Evolutionary conservation across 1,140 invertebrate species (phyloP).

Genomic region (Lineus longissimus): DNA sequence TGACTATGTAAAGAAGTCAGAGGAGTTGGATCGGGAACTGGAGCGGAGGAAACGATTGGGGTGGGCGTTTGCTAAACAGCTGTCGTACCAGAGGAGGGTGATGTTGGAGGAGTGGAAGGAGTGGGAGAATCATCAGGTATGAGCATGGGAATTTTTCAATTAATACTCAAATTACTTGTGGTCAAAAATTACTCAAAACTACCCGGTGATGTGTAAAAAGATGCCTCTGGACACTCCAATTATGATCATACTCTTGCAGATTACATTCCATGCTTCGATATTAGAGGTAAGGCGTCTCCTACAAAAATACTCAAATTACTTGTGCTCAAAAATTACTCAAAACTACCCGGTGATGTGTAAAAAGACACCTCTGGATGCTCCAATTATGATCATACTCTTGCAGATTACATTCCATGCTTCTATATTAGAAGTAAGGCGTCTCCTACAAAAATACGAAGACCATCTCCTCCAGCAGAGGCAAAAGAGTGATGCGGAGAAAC

Average conservation of each 20-base stretch:
- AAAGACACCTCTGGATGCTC: no score
- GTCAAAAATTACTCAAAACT: no score
- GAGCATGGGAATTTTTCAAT: no score
- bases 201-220: no score
- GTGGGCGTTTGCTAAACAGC: constrained; percentile 30
- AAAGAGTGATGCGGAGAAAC: constrained; percentile 24
- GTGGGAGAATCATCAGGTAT: constrained; percentile 44
- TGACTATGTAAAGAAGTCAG: constrained; percentile 36
- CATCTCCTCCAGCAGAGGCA: constrained; percentile 30
- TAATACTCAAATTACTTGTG: no score
- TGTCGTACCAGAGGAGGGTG: constrained; percentile 31
- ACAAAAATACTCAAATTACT: no score
- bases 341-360: no score
- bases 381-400: no score
- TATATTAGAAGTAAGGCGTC: constrained; percentile 32
- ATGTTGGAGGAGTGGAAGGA: constrained; percentile 35
- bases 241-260: no score
- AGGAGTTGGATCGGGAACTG: constrained; percentile 39
- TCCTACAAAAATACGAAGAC: constrained; percentile 35
- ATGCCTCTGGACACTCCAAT: no score
- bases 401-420: constrained; percentile 26
- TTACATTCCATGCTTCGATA: constrained; percentile 29
- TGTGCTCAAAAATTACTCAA: no score
- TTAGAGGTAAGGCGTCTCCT: constrained; percentile 35
- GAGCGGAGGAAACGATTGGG: constrained; percentile 42